Evolutionary conservation across 2,888 invertebrate genomes (phyloP).

Genomic region (Resseliella maxima): DNA sequence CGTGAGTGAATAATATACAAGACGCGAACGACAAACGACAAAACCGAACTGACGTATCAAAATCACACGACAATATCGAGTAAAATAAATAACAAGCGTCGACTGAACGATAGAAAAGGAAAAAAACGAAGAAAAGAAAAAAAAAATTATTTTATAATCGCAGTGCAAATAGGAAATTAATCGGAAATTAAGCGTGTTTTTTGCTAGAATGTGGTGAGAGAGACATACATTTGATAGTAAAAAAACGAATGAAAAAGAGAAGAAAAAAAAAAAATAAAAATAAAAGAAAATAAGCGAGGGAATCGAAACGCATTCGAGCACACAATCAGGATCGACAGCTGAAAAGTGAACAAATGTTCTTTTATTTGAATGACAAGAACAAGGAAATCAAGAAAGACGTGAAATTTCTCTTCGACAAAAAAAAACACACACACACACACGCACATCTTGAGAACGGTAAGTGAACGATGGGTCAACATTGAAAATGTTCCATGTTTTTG

Average conservation of each 20-base stretch:
- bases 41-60: conserved; percentile 26
- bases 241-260: background rate
- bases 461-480: too few species aligned
- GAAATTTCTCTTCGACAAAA: background rate
- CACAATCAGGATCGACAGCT: background rate
- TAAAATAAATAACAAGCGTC: conserved; percentile 4
- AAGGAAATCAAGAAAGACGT: background rate
- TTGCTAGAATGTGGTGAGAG: background rate
- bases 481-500: too few species aligned
- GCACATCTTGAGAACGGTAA: background rate
- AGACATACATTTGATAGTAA: too few species aligned
- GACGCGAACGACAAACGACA: conserved; percentile 24
- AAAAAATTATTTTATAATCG: background rate
- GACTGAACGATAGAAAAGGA: background rate
- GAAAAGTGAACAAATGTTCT: background rate
- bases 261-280: background rate
- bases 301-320: background rate
- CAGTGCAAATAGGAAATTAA: background rate
- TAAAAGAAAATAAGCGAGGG: background rate
- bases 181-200: conserved; percentile 3
- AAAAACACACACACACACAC: too few species aligned
- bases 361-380: background rate
- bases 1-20: background rate
- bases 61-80: background rate
- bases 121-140: background rate